A percentile compares a stretch with the other conserved stretches of the same genome.
These are phyloP conservation scores for Dendropsophus ebraccatus DNA, from an alignment of 2,113 vertebrate genomes.

Conservation along the genomic window DNA sequence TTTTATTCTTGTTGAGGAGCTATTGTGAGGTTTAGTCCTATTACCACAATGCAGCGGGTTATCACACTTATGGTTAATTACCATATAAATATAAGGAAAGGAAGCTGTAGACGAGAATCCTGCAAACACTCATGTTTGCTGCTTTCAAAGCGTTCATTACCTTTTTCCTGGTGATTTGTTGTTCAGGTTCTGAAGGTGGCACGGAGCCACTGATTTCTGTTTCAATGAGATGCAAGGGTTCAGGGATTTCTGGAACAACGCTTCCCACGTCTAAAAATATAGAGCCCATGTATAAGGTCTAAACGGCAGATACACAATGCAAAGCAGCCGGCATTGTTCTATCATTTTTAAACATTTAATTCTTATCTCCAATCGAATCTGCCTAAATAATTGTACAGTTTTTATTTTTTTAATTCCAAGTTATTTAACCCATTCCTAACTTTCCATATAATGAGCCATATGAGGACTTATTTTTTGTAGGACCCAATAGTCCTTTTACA, in stretches of 20 bases:
- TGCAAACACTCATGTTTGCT: background rate
- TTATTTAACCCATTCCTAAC: too few relatives aligned
- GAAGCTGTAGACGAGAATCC: background rate
- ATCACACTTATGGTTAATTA: background rate
- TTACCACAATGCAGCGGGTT: background rate
- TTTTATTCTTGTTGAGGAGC: background rate
- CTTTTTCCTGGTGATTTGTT: constrained; percentile 77
- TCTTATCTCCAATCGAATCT: background rate
- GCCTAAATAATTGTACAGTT: background rate
- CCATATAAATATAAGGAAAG: background rate
- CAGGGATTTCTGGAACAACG: background rate
- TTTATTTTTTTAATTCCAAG: too few relatives aligned
- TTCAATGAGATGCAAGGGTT: constrained; percentile 34
- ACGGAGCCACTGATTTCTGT: constrained; percentile 57
- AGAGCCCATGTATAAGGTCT: background rate
- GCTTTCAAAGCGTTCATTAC: constrained; percentile 64
- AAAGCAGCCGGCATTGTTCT: background rate
- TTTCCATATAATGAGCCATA: too few relatives aligned
- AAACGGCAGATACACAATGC: background rate
- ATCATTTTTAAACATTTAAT: background rate
- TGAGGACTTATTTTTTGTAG: too few relatives aligned
- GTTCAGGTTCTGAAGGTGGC: constrained; percentile 63
- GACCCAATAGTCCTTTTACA: too few relatives aligned
- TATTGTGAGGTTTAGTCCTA: background rate
- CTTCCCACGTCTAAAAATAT: constrained; percentile 3